Conservation (phyloP, 2,113 vertebrate genomes). For the Seriola dumerili region DNA sequence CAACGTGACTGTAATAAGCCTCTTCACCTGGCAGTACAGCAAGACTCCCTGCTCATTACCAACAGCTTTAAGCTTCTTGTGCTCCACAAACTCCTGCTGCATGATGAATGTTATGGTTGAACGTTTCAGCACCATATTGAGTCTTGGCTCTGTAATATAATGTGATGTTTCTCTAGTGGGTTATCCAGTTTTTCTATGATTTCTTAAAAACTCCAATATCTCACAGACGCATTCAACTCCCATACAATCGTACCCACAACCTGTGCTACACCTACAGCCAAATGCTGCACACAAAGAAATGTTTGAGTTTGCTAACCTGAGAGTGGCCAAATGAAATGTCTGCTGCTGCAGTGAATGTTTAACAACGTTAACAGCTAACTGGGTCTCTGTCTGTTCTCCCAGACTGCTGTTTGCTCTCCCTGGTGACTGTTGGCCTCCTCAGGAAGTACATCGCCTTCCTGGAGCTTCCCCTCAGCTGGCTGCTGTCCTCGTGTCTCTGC, state of each 20-base stretch:
- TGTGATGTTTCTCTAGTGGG: not conserved
- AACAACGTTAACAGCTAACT: conserved; percentile 43
- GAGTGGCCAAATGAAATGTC: not conserved
- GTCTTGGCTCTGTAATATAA: not conserved
- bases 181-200: not conserved
- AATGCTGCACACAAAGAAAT: not conserved
- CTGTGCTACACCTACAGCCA: not conserved
- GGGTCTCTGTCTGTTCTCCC: conserved; percentile 37
- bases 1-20: conserved; percentile 31
- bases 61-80: conserved; percentile 16
- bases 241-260: not conserved
- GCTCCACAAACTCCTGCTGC: conserved; percentile 3
- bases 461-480: conserved; percentile 90
- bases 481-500: conserved; percentile 80
- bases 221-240: not conserved
- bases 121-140: not conserved
- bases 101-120: not conserved
- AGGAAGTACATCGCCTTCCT: conserved; percentile 92
- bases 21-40: conserved; percentile 21
- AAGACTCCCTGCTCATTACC: conserved; percentile 9
- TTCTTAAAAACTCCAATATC: not conserved
- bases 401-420: conserved; percentile 88
- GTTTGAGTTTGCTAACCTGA: not conserved
- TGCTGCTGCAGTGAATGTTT: conserved; percentile 22
- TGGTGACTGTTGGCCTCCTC: conserved; percentile 88